A percentile compares a stretch with the other conserved stretches of the same genome.
These are phyloP conservation scores for Hucho hucho DNA, from an alignment of 2,113 vertebrate genomes.

Conservation along the genomic window DNA sequence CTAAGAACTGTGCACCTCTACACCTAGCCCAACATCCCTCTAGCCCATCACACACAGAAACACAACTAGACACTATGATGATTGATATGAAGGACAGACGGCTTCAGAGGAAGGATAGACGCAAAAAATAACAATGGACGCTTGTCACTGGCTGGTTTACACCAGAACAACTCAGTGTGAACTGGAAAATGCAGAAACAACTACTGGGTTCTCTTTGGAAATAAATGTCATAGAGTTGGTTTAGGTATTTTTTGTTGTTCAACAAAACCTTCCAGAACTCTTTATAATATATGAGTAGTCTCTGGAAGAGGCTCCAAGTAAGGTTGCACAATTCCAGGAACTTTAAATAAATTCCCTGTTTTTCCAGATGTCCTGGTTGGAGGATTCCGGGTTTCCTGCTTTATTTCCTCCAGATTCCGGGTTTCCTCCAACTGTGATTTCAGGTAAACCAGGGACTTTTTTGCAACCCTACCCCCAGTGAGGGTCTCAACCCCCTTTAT, in stretches of 20 bases:
- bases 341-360: too few relatives aligned
- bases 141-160: conserved; percentile 56
- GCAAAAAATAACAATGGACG: conserved; percentile 66
- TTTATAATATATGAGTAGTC: conserved; percentile 66
- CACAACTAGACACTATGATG: conserved; percentile 75
- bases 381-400: too few relatives aligned
- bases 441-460: too few relatives aligned
- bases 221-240: conserved; percentile 68
- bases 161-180: conserved; percentile 69
- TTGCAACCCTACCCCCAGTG: conserved; percentile 66
- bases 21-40: conserved; percentile 76
- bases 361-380: too few relatives aligned
- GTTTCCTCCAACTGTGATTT: too few relatives aligned
- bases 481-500: conserved; percentile 68
- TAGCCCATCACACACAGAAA: conserved; percentile 57
- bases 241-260: conserved; percentile 67
- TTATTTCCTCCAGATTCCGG: too few relatives aligned
- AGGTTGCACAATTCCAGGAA: too few relatives aligned
- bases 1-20: too few relatives aligned
- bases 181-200: conserved; percentile 77
- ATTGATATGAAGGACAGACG: conserved; percentile 50
- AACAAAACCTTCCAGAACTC: conserved; percentile 82
- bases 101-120: conserved; percentile 44
- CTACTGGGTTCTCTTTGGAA: conserved; percentile 76
- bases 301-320: conserved; percentile 71